Evolutionary conservation across 2,888 invertebrate genomes (phyloP).

Genomic region (Synanthedon formicaeformis): DNA sequence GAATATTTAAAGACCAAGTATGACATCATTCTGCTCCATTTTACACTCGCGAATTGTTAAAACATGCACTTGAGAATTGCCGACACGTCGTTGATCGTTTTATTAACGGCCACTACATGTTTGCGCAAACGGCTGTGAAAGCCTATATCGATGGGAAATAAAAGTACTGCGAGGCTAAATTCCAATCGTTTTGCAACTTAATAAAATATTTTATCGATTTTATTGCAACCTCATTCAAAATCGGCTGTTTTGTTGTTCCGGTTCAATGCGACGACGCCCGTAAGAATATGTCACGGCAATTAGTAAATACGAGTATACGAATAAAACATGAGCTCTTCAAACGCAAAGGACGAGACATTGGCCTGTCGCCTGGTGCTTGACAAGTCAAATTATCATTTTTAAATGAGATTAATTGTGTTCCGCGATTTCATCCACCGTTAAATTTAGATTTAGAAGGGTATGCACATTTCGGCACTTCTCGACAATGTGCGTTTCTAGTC

Average conservation of each 20-base stretch:
- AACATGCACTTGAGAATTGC: neutral
- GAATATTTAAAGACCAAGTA: too few relatives aligned
- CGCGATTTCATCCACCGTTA: too few relatives aligned
- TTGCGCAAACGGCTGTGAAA: neutral
- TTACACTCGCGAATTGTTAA: neutral
- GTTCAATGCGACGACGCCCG: neutral
- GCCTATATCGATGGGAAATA: neutral
- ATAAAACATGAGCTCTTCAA: constrained; percentile 23
- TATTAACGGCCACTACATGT: neutral
- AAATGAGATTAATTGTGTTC: too few relatives aligned
- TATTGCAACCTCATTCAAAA: constrained; percentile 10
- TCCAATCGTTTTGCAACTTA: neutral
- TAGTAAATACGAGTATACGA: constrained; percentile 13
- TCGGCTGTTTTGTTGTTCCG: neutral
- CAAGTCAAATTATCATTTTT: neutral
- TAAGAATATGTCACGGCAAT: constrained; percentile 11
- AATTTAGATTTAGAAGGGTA: too few relatives aligned
- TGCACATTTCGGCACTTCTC: too few relatives aligned
- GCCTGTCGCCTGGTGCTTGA: neutral
- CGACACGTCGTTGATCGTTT: neutral
- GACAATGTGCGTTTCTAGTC: too few relatives aligned
- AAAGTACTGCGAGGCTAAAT: neutral
- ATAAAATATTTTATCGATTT: constrained; percentile 13
- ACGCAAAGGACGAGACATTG: constrained; percentile 5
- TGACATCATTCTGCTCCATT: neutral